These are phyloP conservation scores for Podarcis muralis DNA, from an alignment of 2,113 vertebrate species.

Conservation along the genomic window DNA sequence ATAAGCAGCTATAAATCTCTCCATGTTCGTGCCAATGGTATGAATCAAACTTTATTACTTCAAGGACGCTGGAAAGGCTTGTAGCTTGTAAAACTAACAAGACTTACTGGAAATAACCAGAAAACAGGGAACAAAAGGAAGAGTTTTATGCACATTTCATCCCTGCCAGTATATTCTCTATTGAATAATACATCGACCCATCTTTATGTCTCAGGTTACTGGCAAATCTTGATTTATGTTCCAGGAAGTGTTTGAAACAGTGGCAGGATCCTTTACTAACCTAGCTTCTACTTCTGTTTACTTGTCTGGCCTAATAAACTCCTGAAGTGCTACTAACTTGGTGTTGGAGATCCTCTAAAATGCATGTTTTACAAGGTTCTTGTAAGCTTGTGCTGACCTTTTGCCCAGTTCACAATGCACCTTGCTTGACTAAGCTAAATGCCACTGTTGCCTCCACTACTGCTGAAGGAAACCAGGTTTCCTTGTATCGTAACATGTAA, in stretches of 20 bases:
- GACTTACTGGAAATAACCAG: background rate
- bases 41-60: slow-evolving; percentile 9
- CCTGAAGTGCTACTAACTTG: background rate
- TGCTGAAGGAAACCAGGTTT: slow-evolving; percentile 51
- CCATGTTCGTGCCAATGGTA: background rate
- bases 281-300: slow-evolving; percentile 17
- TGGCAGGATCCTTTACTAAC: background rate
- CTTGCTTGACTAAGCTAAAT: slow-evolving; percentile 35
- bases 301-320: background rate
- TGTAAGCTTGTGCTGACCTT: background rate
- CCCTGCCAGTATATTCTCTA: background rate
- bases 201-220: slow-evolving; percentile 15
- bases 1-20: background rate
- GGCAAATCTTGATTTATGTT: slow-evolving; percentile 2
- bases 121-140: background rate
- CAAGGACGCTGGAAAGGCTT: background rate
- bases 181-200: background rate
- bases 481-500: background rate
- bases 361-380: slow-evolving; percentile 12
- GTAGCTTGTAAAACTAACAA: background rate
- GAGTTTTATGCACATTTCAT: background rate
- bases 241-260: background rate
- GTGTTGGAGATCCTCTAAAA: slow-evolving; percentile 24
- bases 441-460: slow-evolving; percentile 41
- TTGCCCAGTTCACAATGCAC: background rate